A percentile compares a stretch with the other conserved stretches of the same genome.
Conservation (phyloP, 2,113 vertebrate species). For the Promerops cafer region DNA sequence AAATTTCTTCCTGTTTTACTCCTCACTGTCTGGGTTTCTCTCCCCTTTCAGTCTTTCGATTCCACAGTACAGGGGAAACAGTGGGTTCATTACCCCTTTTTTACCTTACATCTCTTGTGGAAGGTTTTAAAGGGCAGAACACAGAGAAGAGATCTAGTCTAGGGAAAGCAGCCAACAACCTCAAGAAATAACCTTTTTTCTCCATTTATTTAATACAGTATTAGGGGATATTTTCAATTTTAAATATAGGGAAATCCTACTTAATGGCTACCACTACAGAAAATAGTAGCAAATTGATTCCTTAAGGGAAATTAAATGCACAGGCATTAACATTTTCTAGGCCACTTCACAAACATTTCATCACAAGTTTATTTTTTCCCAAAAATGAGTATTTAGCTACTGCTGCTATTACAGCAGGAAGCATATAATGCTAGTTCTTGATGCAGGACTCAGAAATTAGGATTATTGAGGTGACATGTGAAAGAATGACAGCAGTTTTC, state of each 20-base stretch:
- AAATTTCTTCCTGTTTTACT: not conserved
- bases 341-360: not conserved
- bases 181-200: not conserved
- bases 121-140: not conserved
- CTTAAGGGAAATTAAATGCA: not conserved
- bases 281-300: not conserved
- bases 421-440: not conserved
- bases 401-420: not conserved
- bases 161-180: not conserved
- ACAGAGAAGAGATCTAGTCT: not conserved
- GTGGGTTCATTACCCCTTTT: not conserved
- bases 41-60: not conserved
- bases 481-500: not conserved
- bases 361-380: not conserved
- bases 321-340: not conserved
- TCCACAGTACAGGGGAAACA: not conserved
- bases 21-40: not conserved
- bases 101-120: not conserved
- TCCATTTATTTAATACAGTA: not conserved
- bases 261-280: not conserved
- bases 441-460: not conserved
- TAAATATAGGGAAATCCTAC: not conserved
- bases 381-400: not conserved
- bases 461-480: not conserved
- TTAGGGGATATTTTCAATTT: not conserved